phyloP scores from a whole-genome alignment of 2,113 vertebrate genomes.

The Chrysemys picta region DNA sequence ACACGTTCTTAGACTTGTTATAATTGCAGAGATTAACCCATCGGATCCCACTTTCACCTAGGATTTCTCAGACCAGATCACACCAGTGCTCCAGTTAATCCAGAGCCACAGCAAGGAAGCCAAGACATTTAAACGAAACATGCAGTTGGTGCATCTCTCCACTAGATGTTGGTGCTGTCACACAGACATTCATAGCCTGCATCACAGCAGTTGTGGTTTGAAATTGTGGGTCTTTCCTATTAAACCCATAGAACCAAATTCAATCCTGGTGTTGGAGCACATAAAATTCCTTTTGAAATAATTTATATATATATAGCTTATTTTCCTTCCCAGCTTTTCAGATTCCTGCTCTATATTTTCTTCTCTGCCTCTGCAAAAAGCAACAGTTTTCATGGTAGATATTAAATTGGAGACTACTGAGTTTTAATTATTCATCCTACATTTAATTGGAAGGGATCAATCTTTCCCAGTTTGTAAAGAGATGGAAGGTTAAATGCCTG shows the following conservation, averaged over 20 bases:
- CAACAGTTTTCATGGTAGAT: background rate
- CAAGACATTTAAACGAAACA: background rate
- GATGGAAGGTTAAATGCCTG: background rate
- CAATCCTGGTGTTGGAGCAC: background rate
- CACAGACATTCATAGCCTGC: background rate
- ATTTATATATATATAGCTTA: background rate
- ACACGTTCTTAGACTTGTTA: background rate
- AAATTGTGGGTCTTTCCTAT: fast-evolving
- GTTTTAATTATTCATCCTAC: background rate
- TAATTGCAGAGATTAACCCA: background rate
- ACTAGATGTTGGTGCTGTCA: slow-evolving; percentile 54
- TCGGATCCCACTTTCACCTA: fast-evolving
- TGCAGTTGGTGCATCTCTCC: background rate
- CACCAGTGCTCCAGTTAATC: fast-evolving
- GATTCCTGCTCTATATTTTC: background rate
- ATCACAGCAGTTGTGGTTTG: fast-evolving
- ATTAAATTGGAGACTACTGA: background rate
- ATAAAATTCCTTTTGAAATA: background rate
- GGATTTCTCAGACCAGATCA: fast-evolving
- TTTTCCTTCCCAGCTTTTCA: background rate
- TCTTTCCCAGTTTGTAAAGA: background rate
- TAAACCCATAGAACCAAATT: background rate
- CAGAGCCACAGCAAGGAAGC: background rate
- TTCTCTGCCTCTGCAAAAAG: background rate
- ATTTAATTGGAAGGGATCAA: background rate